Percentiles rank a stretch among this genome's conserved stretches.
Evolutionary conservation across 2,113 vertebrate species (phyloP).

Genomic region (Thymallus thymallus): DNA sequence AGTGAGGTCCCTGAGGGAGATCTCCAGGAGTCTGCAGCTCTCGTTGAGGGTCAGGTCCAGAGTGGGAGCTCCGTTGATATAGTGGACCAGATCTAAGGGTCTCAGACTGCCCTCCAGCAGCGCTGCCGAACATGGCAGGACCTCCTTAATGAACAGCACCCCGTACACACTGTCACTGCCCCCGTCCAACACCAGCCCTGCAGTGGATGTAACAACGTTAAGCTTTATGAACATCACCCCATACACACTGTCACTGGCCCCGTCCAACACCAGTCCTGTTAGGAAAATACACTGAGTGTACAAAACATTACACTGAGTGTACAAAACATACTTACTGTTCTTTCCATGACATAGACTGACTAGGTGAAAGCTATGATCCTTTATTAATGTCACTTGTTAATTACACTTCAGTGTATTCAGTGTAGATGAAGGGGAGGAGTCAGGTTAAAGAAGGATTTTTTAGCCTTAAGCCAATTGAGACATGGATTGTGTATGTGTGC

Average conservation of each 20-base stretch:
- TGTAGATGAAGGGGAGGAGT: no score
- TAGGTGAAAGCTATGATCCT: no score
- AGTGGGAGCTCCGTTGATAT: conserved; percentile 88
- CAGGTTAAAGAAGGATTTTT: no score
- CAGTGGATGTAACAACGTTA: no score
- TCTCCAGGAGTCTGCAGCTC: conserved; percentile 81
- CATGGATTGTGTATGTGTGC: no score
- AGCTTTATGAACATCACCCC: no score
- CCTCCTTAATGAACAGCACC: conserved; percentile 84
- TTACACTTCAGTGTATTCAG: no score
- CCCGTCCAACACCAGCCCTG: conserved; percentile 86
- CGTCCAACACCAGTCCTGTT: conserved; percentile 84
- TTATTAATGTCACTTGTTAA: no score
- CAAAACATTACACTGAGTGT: no score
- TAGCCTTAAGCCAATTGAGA: no score
- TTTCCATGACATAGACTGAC: no score
- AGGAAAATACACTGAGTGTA: background rate
- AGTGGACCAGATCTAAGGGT: conserved; percentile 87
- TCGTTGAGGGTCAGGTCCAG: conserved; percentile 89
- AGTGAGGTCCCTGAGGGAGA: conserved; percentile 74
- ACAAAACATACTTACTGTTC: no score
- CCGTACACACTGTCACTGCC: conserved; percentile 82
- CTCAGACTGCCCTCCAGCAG: conserved; percentile 81
- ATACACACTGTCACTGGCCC: conserved; percentile 48
- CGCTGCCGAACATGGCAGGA: conserved; percentile 77